A percentile compares a stretch with the other conserved stretches of the same genome.
phyloP scores from a whole-genome alignment of 2,797 vertebrate genomes.

The Peromyscus aztecus region DNA sequence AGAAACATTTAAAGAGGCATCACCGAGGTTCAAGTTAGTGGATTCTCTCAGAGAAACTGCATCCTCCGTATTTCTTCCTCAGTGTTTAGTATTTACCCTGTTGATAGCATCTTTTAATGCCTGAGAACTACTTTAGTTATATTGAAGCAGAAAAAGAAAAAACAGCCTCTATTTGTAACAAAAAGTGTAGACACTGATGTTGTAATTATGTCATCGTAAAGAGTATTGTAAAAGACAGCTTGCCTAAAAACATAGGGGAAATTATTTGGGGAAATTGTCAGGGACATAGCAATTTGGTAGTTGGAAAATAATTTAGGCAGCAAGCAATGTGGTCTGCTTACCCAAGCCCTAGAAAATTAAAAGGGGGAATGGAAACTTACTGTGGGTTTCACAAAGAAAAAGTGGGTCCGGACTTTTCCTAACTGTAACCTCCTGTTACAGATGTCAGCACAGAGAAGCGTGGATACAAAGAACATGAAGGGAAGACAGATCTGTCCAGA shows the following conservation, averaged over 20 bases:
- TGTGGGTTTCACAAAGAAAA: constrained; percentile 51
- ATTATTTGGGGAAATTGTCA: constrained; percentile 61
- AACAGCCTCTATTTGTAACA: constrained; percentile 66
- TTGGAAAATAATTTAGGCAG: constrained; percentile 79
- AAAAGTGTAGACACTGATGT: constrained; percentile 61
- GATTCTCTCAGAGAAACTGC: background rate
- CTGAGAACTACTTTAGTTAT: constrained; percentile 65
- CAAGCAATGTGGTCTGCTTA: constrained; percentile 73
- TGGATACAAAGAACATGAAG: background rate
- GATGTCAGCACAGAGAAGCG: constrained; percentile 31
- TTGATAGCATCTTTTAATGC: constrained; percentile 51
- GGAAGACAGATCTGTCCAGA: background rate
- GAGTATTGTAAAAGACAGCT: constrained; percentile 68
- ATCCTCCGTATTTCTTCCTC: background rate
- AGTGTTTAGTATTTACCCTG: constrained; percentile 43
- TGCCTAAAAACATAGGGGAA: constrained; percentile 72
- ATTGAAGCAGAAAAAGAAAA: constrained; percentile 64
- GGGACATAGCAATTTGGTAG: constrained; percentile 69
- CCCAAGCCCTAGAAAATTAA: constrained; percentile 76
- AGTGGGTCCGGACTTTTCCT: constrained; percentile 47
- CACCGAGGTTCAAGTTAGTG: background rate
- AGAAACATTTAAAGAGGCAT: constrained; percentile 55
- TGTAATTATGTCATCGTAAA: constrained; percentile 67
- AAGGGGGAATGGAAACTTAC: constrained; percentile 80
- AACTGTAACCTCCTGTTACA: constrained; percentile 60